Base-by-base conservation (phyloP, 1,140 invertebrate genomes). In the Paraescarpia echinospica region DNA sequence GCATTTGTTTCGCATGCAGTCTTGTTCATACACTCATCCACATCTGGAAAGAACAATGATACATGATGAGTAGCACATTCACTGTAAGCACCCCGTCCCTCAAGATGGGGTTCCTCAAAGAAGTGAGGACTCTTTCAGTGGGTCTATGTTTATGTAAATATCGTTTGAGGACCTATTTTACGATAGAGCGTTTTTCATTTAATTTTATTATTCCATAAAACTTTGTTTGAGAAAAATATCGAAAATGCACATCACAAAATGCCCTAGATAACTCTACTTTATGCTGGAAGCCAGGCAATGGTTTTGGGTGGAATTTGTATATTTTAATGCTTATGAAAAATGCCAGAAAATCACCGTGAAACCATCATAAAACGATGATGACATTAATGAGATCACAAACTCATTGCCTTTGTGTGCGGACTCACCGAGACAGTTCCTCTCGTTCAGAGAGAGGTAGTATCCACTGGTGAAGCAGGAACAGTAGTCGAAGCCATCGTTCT, bases 351-450 rank as follows among this genome's bases (percentile, higher is more conserved):
- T 77, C 59, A 77, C 59, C 22, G 59, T 77, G 59, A 77, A 4
- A 77, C 8, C 22, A 4, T 77, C 8, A 77, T 77, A 22, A 77
- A 77, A 77, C 4, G 59, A 14, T 41, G 2, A 27, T 77, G 59
- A 77, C 4, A 77, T 77, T 77, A 77, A 12, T 77, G 59, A 77
- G 27, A 77, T 77, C 22, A 77, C 27, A 77, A 77, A 77, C 59
- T 77, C 14, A 77, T 77, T 27, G 22, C 27, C 9, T 77, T 77
- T 77, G 59, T 77, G n/a, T 41, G 33, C 1, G 4, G 2, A 35
- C 91, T 33, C 48, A 91, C 91, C 91, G 14, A 41, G 18, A 91
- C 91, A 91, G 33, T 51, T 34, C 48, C 91, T 91, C 34, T 35
- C 34, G 41, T 35, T 91, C 6, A 33, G 91, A 12, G 34, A 51